Evolutionary conservation across 2,113 vertebrate genomes (phyloP).

Genomic region (Gadus macrocephalus): DNA sequence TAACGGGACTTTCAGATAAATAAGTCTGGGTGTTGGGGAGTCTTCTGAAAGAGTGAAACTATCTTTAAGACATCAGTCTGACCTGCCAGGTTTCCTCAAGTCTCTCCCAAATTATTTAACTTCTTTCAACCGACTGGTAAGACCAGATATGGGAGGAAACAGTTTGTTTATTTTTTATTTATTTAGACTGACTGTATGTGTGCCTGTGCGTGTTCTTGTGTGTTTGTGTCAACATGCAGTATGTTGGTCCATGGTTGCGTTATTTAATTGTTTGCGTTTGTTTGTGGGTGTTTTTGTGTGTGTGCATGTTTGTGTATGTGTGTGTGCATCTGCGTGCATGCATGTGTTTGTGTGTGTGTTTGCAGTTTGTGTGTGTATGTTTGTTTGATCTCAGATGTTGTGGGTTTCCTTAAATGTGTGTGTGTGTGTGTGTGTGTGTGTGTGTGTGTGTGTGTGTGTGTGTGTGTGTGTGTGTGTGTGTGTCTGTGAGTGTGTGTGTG

Average conservation of each 20-base stretch:
- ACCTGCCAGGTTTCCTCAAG: slow-evolving; percentile 39
- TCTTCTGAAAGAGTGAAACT: slow-evolving; percentile 18
- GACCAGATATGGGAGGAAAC: slow-evolving; percentile 24
- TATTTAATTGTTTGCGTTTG: background rate
- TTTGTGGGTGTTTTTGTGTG: background rate
- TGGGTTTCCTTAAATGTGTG: no score
- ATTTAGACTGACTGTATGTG: slow-evolving; percentile 3
- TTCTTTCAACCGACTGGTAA: slow-evolving; percentile 36
- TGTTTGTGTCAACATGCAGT: background rate
- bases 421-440: no score
- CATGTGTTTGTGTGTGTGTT: background rate
- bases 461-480: background rate
- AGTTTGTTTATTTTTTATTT: slow-evolving; percentile 19
- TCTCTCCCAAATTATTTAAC: slow-evolving; percentile 42
- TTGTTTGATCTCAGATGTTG: background rate
- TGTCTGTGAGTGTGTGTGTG: background rate
- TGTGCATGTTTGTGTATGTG: background rate
- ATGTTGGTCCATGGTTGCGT: slow-evolving; percentile 4
- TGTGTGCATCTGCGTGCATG: background rate
- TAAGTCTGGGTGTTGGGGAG: background rate
- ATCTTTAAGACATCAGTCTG: slow-evolving; percentile 44
- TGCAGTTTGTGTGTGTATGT: background rate
- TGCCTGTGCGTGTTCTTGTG: background rate
- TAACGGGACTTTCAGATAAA: slow-evolving; percentile 23
- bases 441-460: background rate